Conservation (phyloP, 2,797 vertebrate genomes). For the Sus cebifrons region DNA sequence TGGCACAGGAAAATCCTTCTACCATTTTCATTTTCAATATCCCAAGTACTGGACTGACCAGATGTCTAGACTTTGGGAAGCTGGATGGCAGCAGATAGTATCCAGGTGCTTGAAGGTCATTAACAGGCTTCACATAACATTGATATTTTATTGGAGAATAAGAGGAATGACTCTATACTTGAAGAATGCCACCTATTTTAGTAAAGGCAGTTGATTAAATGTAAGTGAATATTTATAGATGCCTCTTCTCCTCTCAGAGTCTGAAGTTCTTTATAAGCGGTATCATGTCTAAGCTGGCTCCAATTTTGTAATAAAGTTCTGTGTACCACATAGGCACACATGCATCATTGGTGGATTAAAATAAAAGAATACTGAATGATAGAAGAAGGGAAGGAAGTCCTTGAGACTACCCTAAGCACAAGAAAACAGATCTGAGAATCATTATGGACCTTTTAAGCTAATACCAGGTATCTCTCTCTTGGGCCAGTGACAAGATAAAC, state of each 20-base stretch:
- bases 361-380: neutral
- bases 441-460: neutral
- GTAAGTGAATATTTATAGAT: neutral
- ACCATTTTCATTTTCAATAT: neutral
- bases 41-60: neutral
- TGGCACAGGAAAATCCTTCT: neutral
- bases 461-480: neutral
- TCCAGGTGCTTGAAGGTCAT: neutral
- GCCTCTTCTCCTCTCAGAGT: neutral
- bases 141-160: neutral
- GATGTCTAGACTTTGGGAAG: neutral
- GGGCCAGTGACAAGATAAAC: neutral
- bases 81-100: neutral
- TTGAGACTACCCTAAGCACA: neutral
- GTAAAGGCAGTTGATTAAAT: constrained; percentile 1
- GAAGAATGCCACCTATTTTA: neutral
- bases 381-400: neutral
- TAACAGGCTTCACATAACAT: neutral
- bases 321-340: neutral
- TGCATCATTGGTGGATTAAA: constrained; percentile 21
- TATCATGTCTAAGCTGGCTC: neutral
- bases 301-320: neutral
- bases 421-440: constrained; percentile 19
- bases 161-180: neutral
- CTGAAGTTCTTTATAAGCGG: neutral